phyloP scores from a whole-genome alignment of 2,888 invertebrate genomes.

The Melipona beecheii region DNA sequence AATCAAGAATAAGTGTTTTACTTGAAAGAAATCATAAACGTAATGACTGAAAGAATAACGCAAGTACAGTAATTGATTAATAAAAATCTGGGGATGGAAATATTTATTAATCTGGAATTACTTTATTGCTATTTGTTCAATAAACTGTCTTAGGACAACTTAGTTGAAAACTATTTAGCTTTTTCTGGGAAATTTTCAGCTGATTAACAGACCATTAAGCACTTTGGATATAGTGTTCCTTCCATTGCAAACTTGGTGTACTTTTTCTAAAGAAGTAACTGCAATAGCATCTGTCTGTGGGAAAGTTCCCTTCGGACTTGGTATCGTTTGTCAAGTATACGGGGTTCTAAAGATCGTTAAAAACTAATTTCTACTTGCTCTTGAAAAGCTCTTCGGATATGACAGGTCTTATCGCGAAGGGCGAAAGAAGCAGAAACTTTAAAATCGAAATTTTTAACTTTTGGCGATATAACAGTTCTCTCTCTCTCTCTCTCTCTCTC shows the following conservation, averaged over 20 bases:
- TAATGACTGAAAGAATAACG: no score
- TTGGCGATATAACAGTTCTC: not conserved
- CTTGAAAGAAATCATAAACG: no score
- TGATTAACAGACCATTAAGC: not conserved
- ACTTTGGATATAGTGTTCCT: not conserved
- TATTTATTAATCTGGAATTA: no score
- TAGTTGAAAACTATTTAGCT: not conserved
- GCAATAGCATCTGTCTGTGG: conserved; percentile 8
- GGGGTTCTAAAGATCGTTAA: conserved; percentile 28
- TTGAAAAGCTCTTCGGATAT: conserved; percentile 9
- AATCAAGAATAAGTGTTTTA: no score
- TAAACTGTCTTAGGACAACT: no score
- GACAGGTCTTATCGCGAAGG: not conserved
- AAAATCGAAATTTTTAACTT: conserved; percentile 12
- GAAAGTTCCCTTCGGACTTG: conserved; percentile 2
- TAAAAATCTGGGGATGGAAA: no score
- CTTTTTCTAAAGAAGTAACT: not conserved
- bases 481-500: no score
- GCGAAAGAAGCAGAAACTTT: not conserved
- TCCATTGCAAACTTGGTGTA: not conserved
- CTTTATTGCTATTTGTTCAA: no score
- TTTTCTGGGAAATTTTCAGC: not conserved
- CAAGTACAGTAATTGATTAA: no score
- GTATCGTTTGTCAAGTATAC: conserved; percentile 12
- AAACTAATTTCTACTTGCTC: conserved; percentile 27